Evolutionary conservation across 2,113 vertebrate species (phyloP), one percentile per base, ranked within the genome.

Genomic region (Thinocorus orbignyianus): DNA sequence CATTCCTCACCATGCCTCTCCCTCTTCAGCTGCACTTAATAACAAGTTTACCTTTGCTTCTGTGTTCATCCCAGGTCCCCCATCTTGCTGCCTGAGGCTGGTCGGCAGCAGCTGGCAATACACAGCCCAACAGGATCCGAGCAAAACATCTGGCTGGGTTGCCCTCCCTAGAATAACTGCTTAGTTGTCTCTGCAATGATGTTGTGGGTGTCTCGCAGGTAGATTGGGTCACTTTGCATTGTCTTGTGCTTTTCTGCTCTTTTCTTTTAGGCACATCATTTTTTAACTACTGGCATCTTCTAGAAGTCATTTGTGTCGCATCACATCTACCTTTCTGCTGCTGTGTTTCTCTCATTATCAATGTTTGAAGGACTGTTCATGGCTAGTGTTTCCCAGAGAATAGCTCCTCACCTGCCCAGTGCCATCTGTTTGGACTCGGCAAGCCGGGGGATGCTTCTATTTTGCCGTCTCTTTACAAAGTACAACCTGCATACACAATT

Each of bases 261-360:
- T 55, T 57, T 68, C 88, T 58, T 90, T 71, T 26, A 44, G 14
- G 65, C 44, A 9, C 71, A 54, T 96, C 14, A 58, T 91, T 94
- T 94, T 90, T 92, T 85, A 93, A 91, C 41, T 91, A 73, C 87
- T n/a, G 70, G 61, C 92, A 81, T 83, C 66, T 95, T 95, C 37
- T 17, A 58, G 73, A 93, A 96, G 78, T 93, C 62, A 80, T 94
- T 93, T 83, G n/a, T 90, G 93, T 95, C 86, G 85, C 78, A 94
- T 96, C 58, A 57, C 37, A 94, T 96, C 66, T 89, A 49, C 85
- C 39, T 94, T 94, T 39, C 66, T 87, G 73, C 86, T 70, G 73
- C 81, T 92, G 48, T 57, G 57, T 84, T 88, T 92, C 91, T 91
- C 77, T 70, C 71, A 58, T 93, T 91, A 96, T 93, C 93, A 79